Percentiles rank a stretch among this genome's conserved stretches.
phyloP scores from a whole-genome alignment of 2,113 vertebrate genomes.

The Neogale vison region DNA sequence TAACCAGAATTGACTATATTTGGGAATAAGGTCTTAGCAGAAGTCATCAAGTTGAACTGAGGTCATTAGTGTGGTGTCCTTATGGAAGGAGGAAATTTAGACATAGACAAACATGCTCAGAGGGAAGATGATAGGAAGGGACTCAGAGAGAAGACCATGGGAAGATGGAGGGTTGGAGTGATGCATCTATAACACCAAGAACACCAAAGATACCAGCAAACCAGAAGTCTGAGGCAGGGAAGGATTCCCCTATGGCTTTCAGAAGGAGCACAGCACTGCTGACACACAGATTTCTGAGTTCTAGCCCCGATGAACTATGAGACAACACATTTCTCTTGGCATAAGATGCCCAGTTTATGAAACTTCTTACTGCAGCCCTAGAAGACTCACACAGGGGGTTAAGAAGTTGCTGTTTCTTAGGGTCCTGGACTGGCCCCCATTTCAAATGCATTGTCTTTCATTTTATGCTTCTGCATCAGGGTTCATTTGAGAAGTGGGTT shows the following conservation, averaged over 20 bases:
- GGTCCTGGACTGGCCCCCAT: neutral
- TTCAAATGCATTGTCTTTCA: neutral
- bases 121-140: neutral
- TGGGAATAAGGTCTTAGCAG: neutral
- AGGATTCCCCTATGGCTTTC: neutral
- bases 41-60: neutral
- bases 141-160: neutral
- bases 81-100: neutral
- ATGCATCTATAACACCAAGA: neutral
- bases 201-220: neutral
- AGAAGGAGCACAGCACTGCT: neutral
- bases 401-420: neutral
- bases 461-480: neutral
- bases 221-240: neutral
- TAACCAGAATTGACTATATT: neutral
- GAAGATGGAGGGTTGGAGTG: neutral
- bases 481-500: neutral
- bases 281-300: neutral
- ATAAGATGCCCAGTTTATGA: neutral
- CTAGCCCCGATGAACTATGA: neutral
- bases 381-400: neutral
- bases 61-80: neutral
- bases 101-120: neutral
- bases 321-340: neutral
- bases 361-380: neutral